Evolutionary conservation across 2,888 invertebrate genomes (phyloP), one percentile per base, ranked within the genome.

Genomic region (Anarsia innoxiella): DNA sequence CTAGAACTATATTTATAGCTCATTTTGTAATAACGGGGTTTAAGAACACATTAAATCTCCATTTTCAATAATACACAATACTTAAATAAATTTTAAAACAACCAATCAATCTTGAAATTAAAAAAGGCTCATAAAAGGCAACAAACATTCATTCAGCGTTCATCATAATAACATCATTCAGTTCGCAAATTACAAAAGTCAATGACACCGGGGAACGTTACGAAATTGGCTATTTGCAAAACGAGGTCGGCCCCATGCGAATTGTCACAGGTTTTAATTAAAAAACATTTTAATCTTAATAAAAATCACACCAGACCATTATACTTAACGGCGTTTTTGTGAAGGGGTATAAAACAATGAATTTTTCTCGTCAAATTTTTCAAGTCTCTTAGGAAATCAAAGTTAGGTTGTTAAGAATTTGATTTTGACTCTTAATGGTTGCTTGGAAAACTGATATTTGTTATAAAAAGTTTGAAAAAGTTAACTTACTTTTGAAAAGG

Each of bases 301-400:
- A 40, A 40, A 40, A 36, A 36, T 36, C 32, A 28, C 23, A 16
- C 25, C 14, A 29, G 13, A 11, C 25, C 12, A 35, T 35, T 35
- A 39, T 26, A 23, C 26, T 25, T 25, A 29, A 31, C 12, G 12
- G 39, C 13, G 37, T 15, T 27, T 36, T 34, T 16, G 34, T 12
- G 38, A 37, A 28, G 37, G 39, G 42, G 45, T 45, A 45, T 48
- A 49, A 50, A 52, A 48, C 42, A 40, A 32, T 36, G 36, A 40
- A 40, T 39, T 39, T 16, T 19, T 3, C 19, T 19, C 19, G 19
- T 19, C 19, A 19, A 5, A 19, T 8, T 19, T 19, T n/a, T n/a
- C n/a, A 32, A 9, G 10, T 39, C 66, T 45, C 64, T 3, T 12
- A 62, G 63, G 66, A 66, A 66, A 66, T 66, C 66, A 66, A 61